Percentiles rank a stretch among this genome's conserved stretches.
Evolutionary conservation across 2,888 invertebrate genomes (phyloP).

Genomic region (Lochmaea capreae): DNA sequence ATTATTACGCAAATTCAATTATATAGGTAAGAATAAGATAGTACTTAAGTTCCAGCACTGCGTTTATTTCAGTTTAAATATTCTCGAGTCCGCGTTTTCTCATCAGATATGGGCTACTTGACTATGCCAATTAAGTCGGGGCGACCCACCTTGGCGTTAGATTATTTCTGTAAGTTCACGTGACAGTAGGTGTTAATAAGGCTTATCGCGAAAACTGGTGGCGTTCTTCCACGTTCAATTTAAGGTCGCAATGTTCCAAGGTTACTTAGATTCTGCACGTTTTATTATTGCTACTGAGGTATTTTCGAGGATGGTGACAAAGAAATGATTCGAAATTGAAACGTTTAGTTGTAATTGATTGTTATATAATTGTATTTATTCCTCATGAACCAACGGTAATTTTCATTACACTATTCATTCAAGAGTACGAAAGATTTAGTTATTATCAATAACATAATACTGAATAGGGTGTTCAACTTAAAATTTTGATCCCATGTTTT

Average conservation of each 20-base stretch:
- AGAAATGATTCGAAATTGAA: neutral
- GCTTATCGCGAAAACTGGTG: slow-evolving; percentile 51
- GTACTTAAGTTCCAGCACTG: slow-evolving; percentile 13
- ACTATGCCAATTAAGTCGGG: slow-evolving; percentile 61
- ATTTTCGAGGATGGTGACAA: neutral
- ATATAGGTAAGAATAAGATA: neutral
- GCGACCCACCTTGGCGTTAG: slow-evolving; percentile 60
- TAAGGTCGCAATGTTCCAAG: slow-evolving; percentile 44
- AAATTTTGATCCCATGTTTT: too few relatives aligned
- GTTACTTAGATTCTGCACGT: slow-evolving; percentile 11
- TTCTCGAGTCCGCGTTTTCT: slow-evolving; percentile 20
- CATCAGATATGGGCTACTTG: slow-evolving; percentile 57
- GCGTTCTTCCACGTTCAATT: slow-evolving; percentile 48
- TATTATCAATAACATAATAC: too few relatives aligned
- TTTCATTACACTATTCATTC: too few relatives aligned
- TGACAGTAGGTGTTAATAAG: slow-evolving; percentile 63
- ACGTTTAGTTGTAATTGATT: neutral
- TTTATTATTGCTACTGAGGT: neutral
- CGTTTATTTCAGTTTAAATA: slow-evolving; percentile 15
- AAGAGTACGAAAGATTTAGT: too few relatives aligned
- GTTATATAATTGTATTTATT: too few relatives aligned
- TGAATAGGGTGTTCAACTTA: too few relatives aligned
- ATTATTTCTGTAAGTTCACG: slow-evolving; percentile 56
- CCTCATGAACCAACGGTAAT: too few relatives aligned
- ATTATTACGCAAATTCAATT: neutral